Evolutionary conservation across 2,113 vertebrate species (phyloP), one percentile per base, ranked within the genome.

Genomic region (Gadus chalcogrammus): DNA sequence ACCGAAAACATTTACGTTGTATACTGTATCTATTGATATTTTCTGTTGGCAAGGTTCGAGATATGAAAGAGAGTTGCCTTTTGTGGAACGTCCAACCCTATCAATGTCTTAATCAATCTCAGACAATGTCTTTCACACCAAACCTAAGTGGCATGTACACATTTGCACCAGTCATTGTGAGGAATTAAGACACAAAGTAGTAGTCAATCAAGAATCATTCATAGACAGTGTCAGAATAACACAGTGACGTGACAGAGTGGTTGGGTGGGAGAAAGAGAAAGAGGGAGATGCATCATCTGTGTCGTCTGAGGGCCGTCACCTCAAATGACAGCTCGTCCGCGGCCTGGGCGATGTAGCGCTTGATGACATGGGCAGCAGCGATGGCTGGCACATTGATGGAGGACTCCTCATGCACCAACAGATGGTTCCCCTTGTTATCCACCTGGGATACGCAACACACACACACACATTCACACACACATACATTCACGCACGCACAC

Each of bases 371-470:
- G 74, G 97, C 97, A 63, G 97, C 97, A 62, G 96, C 97, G 0
- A 99, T 98, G 15, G 97, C 97, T 3, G 97, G 97, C 38, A 99
- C 96, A 0, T 99, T 99, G 84, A 99, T 98, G 78, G 96, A 99
- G 0, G 97, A 99, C 60, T 99, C 97, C 80, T 99, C 97, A 0
- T 98, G 96, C 62, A 99, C 96, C 56, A 99, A 88, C 70, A 99
- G 94, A 84, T 96, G 97, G 88, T 99, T 98, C 28, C 97, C 97
- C 85, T 98, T 98, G 82, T 99, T 99, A 87, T 99, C 97, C 80
- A 99, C 94, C 97, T 99, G 82, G 4, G 0, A 61, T 48, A 68
- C 31, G 78, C 8, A 78, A 67, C 35, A 42, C 65, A 70, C 35
- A n/a, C 48, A 20, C 59, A 61, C 28, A 28, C 48, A 11, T 17